Percentiles rank a stretch among this genome's conserved stretches.
Conservation (phyloP, 2,888 invertebrate species). For the Ceriagrion tenellum region DNA sequence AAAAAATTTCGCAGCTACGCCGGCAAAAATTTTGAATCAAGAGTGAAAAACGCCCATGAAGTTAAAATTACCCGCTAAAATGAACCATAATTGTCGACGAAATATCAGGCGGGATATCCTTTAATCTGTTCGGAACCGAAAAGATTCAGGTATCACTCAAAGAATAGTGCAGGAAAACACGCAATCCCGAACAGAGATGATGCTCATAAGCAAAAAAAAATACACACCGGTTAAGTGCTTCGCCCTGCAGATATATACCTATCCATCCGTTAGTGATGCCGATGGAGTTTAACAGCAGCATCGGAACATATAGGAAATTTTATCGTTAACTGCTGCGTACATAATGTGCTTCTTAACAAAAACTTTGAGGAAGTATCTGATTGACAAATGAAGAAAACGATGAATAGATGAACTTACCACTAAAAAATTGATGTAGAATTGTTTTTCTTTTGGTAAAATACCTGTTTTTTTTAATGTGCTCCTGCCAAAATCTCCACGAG, state of each 20-base stretch:
- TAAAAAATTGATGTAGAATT: not conserved
- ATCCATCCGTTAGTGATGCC: not conserved
- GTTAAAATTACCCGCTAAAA: not conserved
- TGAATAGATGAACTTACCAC: not conserved
- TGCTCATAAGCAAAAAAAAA: not conserved
- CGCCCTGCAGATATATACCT: not conserved
- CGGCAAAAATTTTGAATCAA: not conserved
- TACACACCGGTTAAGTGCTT: slow-evolving; percentile 4
- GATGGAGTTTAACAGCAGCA: not conserved
- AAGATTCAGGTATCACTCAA: not conserved
- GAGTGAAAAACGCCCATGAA: not conserved
- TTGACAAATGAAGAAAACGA: not conserved
- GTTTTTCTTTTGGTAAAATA: no score
- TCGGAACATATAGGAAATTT: not conserved
- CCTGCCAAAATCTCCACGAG: no score
- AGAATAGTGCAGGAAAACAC: slow-evolving; percentile 12
- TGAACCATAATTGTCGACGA: not conserved
- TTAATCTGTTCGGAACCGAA: slow-evolving; percentile 8
- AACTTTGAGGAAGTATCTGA: not conserved
- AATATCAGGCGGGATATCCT: slow-evolving; percentile 5
- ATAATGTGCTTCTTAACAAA: not conserved
- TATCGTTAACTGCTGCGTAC: not conserved
- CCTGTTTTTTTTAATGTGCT: no score
- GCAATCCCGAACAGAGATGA: not conserved
- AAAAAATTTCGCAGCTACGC: not conserved